Base-by-base conservation (phyloP, 1,140 invertebrate species). In the Drosophila sechellia region DNA sequence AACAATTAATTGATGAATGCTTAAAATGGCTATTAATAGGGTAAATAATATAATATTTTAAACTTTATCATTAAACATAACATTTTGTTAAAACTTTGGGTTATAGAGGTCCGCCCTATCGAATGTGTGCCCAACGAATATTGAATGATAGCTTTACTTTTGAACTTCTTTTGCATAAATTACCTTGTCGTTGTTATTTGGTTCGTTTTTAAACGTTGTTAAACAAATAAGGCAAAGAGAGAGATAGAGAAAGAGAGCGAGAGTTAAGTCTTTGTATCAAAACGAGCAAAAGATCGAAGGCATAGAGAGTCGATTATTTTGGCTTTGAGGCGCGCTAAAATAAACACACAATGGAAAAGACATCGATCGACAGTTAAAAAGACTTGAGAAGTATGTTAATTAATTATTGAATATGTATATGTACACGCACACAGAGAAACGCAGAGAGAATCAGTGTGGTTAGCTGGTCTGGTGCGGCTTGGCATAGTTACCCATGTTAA, bases 401-500 rank as follows among this genome's bases (percentile, higher is more conserved):
- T 45, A 11, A 45, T 45, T 45, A 20, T 20, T 20, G 8, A 4
- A 12, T 17, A 45, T 20, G 20, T 53, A 53, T 53, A 43, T 77
- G 37, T 57, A 60, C 42, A 22, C 43, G 48, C 50, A 57, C 37
- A 59, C 10, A 37, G 4, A 57, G 35, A 27, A 17, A 10, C 31
- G 54, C 12, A 59, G 11, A 48, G 46, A 54, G n/a, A 39, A 48
- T 56, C 50, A 60, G 64, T 74, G 50, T 61, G 73, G 50, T 74
- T 55, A n/a, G 49, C 22, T 55, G 35, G 3, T 48, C 27, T 34
- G 46, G 46, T n/a, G 39, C 54, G 55, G 22, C 69, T 77, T 87
- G 68, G 68, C 72, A 89, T 89, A 89, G 81, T 89, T 89, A 89
- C 84, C 84, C 84, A 89, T 89, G 84, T 90, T 89, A 89, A 89